Conservation (phyloP, 1,140 invertebrate genomes). For the Drosophila arizonae region DNA sequence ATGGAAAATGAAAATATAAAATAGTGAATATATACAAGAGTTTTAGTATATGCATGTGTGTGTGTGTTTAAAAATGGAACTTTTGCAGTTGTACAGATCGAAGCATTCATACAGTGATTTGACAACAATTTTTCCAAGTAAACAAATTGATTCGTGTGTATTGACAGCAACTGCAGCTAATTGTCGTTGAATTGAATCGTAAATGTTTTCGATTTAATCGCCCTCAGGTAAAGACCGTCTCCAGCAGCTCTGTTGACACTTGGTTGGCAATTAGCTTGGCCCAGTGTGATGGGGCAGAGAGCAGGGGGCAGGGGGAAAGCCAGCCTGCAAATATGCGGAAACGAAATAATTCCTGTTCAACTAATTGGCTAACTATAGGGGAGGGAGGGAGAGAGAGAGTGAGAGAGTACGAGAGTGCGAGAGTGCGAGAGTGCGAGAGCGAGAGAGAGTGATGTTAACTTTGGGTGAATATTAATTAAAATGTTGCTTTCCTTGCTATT, state of each 20-base stretch:
- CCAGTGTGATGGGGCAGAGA: conserved; percentile 1
- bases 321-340: conserved; percentile 55
- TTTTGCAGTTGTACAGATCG: too few relatives aligned
- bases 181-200: conserved; percentile 76
- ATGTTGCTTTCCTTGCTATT: conserved; percentile 69
- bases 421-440: background rate
- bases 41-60: too few relatives aligned
- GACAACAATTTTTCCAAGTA: too few relatives aligned
- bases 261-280: conserved; percentile 74
- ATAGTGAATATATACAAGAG: too few relatives aligned
- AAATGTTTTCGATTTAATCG: conserved; percentile 63
- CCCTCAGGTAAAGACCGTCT: conserved; percentile 14
- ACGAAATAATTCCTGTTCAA: conserved; percentile 60
- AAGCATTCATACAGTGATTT: too few relatives aligned
- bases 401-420: background rate
- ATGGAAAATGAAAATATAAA: too few relatives aligned
- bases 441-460: background rate
- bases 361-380: conserved; percentile 63
- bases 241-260: conserved; percentile 65
- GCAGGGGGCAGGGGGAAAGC: too few relatives aligned
- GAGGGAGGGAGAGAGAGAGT: conserved; percentile 20
- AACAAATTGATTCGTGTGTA: too few relatives aligned
- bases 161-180: conserved; percentile 56
- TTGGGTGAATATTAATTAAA: conserved; percentile 73
- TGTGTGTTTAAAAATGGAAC: too few relatives aligned